These are phyloP conservation scores for Schizopygopsis pylzovi DNA, from an alignment of 2,797 vertebrate genomes.

Conservation along the genomic window DNA sequence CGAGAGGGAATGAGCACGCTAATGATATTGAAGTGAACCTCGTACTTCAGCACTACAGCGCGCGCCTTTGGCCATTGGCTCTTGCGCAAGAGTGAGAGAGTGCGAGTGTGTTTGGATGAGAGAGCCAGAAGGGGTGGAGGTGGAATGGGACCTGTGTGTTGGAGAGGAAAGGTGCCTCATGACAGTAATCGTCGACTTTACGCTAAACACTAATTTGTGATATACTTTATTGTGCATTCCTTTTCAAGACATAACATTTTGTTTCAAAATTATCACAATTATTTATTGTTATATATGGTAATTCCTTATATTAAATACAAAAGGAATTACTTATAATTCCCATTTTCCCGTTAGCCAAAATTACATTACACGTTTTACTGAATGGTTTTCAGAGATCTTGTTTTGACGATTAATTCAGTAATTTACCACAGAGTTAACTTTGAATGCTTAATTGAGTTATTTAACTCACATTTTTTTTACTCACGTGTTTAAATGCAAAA, in stretches of 20 bases:
- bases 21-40: constrained; percentile 17
- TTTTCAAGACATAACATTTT: neutral
- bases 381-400: neutral
- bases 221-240: neutral
- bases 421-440: neutral
- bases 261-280: neutral
- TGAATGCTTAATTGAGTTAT: neutral
- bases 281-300: neutral
- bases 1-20: constrained; percentile 20
- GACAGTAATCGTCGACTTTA: neutral
- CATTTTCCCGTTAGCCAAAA: neutral
- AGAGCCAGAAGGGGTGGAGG: constrained; percentile 61
- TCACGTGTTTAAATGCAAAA: neutral
- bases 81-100: constrained; percentile 17
- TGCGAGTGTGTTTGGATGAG: constrained; percentile 48
- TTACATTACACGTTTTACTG: neutral
- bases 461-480: neutral
- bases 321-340: neutral
- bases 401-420: neutral
- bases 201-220: neutral
- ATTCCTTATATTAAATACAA: neutral
- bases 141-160: neutral
- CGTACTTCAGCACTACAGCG: constrained; percentile 11
- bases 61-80: constrained; percentile 32
- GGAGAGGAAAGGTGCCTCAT: neutral